Percentiles rank a stretch among this genome's conserved stretches.
These are phyloP conservation scores for Meghimatium bilineatum DNA, from an alignment of 2,888 invertebrate genomes.

Conservation along the genomic window DNA sequence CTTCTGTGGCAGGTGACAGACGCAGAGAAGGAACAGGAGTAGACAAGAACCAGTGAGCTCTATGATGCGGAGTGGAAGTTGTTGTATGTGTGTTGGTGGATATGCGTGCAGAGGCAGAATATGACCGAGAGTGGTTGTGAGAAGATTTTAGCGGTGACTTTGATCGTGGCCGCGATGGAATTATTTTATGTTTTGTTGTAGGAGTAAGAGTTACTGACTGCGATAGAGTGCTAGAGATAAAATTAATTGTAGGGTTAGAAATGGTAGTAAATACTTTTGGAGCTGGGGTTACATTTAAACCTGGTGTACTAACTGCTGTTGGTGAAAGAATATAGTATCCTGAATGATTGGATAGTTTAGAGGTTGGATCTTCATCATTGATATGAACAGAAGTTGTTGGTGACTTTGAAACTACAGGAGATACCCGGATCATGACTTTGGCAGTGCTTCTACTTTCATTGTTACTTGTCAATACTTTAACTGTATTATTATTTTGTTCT, in stretches of 20 bases:
- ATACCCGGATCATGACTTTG: conserved; percentile 1
- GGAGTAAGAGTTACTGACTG: conserved; percentile 1
- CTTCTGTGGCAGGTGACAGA: conserved; percentile 45
- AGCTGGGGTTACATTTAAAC: neutral
- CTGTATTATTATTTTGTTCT: conserved; percentile 26
- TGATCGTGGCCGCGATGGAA: conserved; percentile 30
- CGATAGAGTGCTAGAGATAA: neutral
- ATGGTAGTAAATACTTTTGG: neutral
- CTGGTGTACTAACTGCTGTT: neutral
- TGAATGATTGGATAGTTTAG: neutral
- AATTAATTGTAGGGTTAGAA: neutral
- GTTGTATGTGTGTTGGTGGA: neutral
- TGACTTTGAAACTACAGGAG: neutral
- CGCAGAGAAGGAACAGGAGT: conserved; percentile 15
- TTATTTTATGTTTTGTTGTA: conserved; percentile 19
- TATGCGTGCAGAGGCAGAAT: conserved; percentile 28
- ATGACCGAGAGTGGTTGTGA: conserved; percentile 31
- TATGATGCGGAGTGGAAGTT: neutral
- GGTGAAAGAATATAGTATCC: conserved; percentile 4
- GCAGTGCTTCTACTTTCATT: neutral
- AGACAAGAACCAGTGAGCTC: conserved; percentile 19
- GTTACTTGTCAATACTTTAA: conserved; percentile 2
- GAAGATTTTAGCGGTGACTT: conserved; percentile 31
- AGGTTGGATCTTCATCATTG: neutral
- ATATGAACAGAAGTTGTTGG: neutral